These are phyloP conservation scores for Julus scanicus DNA, from an alignment of 2,888 invertebrate genomes.

Conservation along the genomic window DNA sequence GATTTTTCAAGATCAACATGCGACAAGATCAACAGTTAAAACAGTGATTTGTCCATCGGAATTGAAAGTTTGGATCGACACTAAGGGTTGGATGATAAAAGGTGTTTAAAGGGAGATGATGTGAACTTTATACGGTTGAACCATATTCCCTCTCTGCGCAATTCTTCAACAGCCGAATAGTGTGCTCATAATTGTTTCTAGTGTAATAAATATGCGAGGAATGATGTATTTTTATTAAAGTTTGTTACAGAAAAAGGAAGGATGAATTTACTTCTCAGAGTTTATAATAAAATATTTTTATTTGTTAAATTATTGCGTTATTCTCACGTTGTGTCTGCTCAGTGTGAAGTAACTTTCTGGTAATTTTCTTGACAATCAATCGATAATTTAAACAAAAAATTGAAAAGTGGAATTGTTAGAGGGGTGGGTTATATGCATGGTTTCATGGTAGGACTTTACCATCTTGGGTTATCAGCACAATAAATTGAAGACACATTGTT, in stretches of 20 bases:
- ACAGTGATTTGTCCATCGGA: not conserved
- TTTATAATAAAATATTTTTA: constrained; percentile 12
- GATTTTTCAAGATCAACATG: not conserved
- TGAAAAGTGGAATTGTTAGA: too few relatives aligned
- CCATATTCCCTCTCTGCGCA: not conserved
- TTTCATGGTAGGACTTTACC: too few relatives aligned
- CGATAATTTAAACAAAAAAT: too few relatives aligned
- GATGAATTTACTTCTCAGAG: constrained; percentile 25
- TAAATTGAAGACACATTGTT: too few relatives aligned
- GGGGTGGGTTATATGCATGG: too few relatives aligned
- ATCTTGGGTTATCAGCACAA: too few relatives aligned
- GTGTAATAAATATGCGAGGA: not conserved
- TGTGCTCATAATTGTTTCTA: constrained; percentile 33
- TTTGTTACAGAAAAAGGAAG: constrained; percentile 17
- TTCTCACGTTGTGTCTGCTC: not conserved
- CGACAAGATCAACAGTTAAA: not conserved
- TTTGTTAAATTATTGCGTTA: not conserved
- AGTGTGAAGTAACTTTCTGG: too few relatives aligned
- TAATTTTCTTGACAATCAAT: too few relatives aligned
- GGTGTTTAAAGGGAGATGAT: not conserved
- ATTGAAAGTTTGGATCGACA: not conserved
- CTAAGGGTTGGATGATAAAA: not conserved
- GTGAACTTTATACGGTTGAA: not conserved
- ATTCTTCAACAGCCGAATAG: not conserved
- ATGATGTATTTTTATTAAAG: constrained; percentile 24